Evolutionary conservation across 2,797 vertebrate genomes (phyloP), one percentile per base, ranked within the genome.

Genomic region (Nyctibius grandis): DNA sequence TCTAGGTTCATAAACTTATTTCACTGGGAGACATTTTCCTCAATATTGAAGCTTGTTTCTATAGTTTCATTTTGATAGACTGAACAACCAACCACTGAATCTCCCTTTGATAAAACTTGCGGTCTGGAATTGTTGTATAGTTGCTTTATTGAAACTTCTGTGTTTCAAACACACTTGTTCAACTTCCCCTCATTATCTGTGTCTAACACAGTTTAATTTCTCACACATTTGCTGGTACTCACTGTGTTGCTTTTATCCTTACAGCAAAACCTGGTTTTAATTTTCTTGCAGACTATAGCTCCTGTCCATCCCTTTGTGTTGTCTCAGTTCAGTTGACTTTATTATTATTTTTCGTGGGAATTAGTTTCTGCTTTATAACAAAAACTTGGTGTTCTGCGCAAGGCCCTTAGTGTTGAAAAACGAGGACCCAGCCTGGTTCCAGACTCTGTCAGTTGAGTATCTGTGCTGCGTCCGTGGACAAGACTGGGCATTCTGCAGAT

Each of bases 401-500:
- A 73, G 13, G 16, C 25, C 21, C 6, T 53, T 19, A 42, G 0
- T 23, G 15, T 29, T 68, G 23, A 57, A 22, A 45, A 36, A 31
- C 0, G 1, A 60, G 63, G 40, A 53, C 29, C 5, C 60, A 48
- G 4, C 6, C 25, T 28, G 31, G 14, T 83, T 85, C 47, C 60
- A 21, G 4, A 2, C 31, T 42, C 14, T 29, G n/a, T 9, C 6
- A 12, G 2, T 15, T 0, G 0, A 15, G 5, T 28, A 0, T 42
- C 21, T 82, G 12, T 31, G n/a, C 83, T 70, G 44, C 15, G 9
- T 9, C 13, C 34, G 5, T 17, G 59, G 23, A 14, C 23, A 9
- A 5, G 51, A 31, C 47, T 9, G 34, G 3, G 25, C 12, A 3
- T 28, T 61, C 45, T 67, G 57, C 8, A 64, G 5, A 12, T 59